Evolutionary conservation across 2,888 invertebrate genomes (phyloP).

Genomic region (Therioaphis trifolii): DNA sequence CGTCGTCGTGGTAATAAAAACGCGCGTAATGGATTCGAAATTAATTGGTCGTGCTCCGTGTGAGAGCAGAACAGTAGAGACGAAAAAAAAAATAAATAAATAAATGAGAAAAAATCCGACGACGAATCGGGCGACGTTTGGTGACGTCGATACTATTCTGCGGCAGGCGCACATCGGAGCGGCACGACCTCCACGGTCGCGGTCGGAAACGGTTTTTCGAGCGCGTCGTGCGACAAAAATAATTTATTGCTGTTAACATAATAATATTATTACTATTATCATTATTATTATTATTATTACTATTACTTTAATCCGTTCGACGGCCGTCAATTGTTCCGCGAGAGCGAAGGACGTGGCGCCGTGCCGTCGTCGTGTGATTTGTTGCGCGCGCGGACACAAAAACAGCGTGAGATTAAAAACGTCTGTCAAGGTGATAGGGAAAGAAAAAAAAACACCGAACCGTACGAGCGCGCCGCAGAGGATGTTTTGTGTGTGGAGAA

Average conservation of each 20-base stretch:
- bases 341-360: constrained; percentile 30
- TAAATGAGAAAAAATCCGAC: too few species aligned
- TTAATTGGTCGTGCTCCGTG: not conserved
- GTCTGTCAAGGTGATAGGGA: constrained; percentile 40
- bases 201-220: constrained; percentile 35
- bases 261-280: not conserved
- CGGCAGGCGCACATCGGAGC: not conserved
- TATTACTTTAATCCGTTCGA: not conserved
- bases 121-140: not conserved
- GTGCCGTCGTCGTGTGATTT: constrained; percentile 6
- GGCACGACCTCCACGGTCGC: not conserved
- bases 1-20: constrained; percentile 14
- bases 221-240: not conserved
- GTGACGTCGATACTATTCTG: not conserved
- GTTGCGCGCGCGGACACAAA: constrained; percentile 3
- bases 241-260: too few species aligned
- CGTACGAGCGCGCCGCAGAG: not conserved
- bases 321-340: constrained; percentile 10
- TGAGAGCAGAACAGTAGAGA: not conserved
- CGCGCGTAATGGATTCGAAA: constrained; percentile 23
- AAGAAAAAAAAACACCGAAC: constrained; percentile 3
- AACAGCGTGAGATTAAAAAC: constrained; percentile 24
- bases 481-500: not conserved
- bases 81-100: not conserved
- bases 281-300: not conserved